phyloP scores from a whole-genome alignment of 2,113 vertebrate species.

The Thinocorus orbignyianus region DNA sequence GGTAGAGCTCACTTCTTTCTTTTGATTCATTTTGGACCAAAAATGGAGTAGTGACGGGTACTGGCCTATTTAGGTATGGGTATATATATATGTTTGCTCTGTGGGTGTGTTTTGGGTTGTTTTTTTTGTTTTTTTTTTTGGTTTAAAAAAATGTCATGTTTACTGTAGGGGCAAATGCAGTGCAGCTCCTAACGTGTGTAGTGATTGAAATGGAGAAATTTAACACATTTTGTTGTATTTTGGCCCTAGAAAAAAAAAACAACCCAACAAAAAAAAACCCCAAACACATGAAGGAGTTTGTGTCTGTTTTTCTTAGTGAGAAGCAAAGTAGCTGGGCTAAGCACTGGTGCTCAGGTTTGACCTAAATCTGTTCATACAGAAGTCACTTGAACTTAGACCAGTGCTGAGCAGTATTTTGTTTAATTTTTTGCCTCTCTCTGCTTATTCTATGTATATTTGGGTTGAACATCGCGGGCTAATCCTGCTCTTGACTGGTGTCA shows the following conservation, averaged over 20 bases:
- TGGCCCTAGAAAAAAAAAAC: not conserved
- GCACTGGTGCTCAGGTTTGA: not conserved
- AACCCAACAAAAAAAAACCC: not conserved
- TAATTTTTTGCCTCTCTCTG: not conserved
- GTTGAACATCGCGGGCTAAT: not conserved
- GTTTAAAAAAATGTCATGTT: not conserved
- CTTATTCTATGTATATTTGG: not conserved
- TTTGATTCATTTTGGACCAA: not conserved
- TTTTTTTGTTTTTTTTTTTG: not conserved
- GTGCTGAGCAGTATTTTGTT: not conserved
- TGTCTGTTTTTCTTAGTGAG: not conserved
- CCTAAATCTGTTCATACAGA: not conserved
- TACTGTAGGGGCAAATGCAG: not conserved
- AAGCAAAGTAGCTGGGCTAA: not conserved
- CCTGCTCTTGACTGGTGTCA: not conserved
- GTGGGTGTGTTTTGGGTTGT: not conserved
- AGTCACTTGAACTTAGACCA: not conserved
- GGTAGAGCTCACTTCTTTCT: not conserved
- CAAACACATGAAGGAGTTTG: not conserved
- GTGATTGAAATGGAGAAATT: not conserved
- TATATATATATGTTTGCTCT: not conserved
- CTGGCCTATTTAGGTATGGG: not conserved
- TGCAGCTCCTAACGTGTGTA: not conserved
- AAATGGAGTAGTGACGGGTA: not conserved
- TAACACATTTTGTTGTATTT: not conserved